Evolutionary conservation across 2,113 vertebrate species (phyloP).

Genomic region (Otocyon megalotis): DNA sequence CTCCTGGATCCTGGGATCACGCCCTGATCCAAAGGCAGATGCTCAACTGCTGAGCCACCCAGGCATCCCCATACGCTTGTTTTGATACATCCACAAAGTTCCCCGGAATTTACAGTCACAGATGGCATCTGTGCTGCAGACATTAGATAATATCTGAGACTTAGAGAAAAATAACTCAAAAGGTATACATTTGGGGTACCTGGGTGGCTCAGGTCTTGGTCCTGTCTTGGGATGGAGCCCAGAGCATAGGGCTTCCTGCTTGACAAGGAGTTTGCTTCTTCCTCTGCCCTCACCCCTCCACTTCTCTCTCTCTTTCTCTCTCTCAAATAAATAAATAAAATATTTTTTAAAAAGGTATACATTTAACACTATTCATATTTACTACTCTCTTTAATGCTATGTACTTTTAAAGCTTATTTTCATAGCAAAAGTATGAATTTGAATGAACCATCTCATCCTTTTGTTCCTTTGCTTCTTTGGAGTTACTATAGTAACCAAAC

Average conservation of each 20-base stretch:
- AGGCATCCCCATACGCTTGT: not conserved
- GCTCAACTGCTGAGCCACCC: too few species aligned
- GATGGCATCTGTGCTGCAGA: not conserved
- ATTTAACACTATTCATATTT: not conserved
- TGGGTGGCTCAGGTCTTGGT: not conserved
- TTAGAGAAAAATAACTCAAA: constrained; percentile 33
- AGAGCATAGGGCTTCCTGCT: not conserved
- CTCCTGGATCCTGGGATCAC: too few species aligned
- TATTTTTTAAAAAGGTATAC: not conserved
- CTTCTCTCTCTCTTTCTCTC: not conserved
- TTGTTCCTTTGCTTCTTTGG: constrained; percentile 70
- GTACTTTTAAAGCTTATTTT: constrained; percentile 54
- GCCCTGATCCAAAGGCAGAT: too few species aligned
- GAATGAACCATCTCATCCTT: constrained; percentile 75
- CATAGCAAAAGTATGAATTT: constrained; percentile 71
- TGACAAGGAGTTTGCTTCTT: not conserved
- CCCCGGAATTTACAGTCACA: not conserved
- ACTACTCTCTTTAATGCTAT: not conserved
- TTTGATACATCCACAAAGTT: not conserved
- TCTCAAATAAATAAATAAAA: not conserved
- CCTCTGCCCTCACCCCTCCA: not conserved
- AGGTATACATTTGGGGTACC: not conserved
- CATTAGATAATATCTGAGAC: not conserved
- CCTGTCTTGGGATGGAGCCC: not conserved
- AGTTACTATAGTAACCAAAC: constrained; percentile 84